These are phyloP conservation scores for Brachypalpus laphriformis DNA, from an alignment of 2,888 invertebrate genomes.

Conservation along the genomic window DNA sequence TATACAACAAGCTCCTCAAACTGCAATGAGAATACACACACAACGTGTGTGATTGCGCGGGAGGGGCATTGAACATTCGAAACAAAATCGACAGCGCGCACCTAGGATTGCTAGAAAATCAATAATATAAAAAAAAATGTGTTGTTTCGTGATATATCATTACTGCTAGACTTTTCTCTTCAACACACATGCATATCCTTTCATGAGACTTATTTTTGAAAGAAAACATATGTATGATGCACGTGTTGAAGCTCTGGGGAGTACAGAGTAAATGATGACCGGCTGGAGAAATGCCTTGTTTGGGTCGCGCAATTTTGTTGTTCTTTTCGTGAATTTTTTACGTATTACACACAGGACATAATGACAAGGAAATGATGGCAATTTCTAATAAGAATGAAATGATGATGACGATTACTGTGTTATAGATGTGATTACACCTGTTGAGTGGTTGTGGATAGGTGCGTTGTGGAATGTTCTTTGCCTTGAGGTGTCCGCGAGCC, in stretches of 20 bases:
- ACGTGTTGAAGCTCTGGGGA: slow-evolving; percentile 30
- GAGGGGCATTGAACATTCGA: slow-evolving; percentile 42
- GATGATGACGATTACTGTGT: not conserved
- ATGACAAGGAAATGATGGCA: slow-evolving; percentile 47
- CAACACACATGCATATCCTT: not conserved
- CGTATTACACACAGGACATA: slow-evolving; percentile 33
- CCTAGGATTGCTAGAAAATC: slow-evolving; percentile 57
- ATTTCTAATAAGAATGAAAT: slow-evolving; percentile 11
- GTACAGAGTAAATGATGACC: not conserved
- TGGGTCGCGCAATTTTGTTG: slow-evolving; percentile 39
- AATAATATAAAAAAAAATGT: slow-evolving; percentile 62
- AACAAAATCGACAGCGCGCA: slow-evolving; percentile 48
- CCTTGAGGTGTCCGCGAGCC: not conserved
- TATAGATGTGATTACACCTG: slow-evolving; percentile 30
- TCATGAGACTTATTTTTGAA: not conserved
- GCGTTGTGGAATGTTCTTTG: not conserved
- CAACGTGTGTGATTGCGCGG: slow-evolving; percentile 3
- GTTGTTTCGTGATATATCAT: slow-evolving; percentile 34
- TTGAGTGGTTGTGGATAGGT: slow-evolving; percentile 2
- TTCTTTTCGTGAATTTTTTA: slow-evolving; percentile 22
- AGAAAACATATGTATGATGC: not conserved
- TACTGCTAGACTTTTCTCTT: slow-evolving; percentile 2
- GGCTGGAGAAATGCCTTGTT: slow-evolving; percentile 24
- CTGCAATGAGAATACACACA: not conserved
- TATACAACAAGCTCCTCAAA: not conserved